A percentile compares a stretch with the other conserved stretches of the same genome.
Evolutionary conservation across 1,140 invertebrate genomes (phyloP).

Genomic region (Pseudachorutes palmiensis): DNA sequence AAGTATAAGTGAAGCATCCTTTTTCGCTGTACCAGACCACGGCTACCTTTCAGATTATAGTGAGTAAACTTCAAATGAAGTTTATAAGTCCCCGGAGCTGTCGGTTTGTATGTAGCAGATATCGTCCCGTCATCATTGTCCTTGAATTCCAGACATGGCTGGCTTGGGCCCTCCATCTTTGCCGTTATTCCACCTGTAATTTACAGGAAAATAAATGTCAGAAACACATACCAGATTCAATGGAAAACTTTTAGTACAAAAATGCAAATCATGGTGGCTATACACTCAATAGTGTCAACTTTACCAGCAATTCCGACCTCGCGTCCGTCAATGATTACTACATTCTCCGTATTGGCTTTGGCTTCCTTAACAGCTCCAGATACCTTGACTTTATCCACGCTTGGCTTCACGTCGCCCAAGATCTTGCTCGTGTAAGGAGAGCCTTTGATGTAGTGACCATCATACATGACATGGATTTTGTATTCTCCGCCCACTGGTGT

Average conservation of each 20-base stretch:
- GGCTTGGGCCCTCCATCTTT: constrained; percentile 14
- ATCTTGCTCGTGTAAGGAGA: constrained; percentile 21
- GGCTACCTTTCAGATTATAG: constrained; percentile 14
- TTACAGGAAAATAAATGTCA: neutral
- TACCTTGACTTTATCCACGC: constrained; percentile 19
- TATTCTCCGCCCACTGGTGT: constrained; percentile 14
- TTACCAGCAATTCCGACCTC: constrained; percentile 17
- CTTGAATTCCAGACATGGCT: constrained; percentile 19
- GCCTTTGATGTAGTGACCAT: constrained; percentile 2
- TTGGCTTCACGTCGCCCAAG: constrained; percentile 22
- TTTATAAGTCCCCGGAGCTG: constrained; percentile 17
- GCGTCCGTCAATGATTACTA: constrained; percentile 19
- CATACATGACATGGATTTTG: constrained; percentile 18
- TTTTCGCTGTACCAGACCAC: too few species aligned
- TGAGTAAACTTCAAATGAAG: constrained; percentile 12
- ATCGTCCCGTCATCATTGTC: constrained; percentile 22
- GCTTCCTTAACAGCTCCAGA: constrained; percentile 20
- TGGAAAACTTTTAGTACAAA: too few species aligned
- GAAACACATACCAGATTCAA: too few species aligned
- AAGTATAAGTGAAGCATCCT: too few species aligned
- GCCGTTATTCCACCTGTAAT: neutral
- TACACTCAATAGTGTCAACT: too few species aligned
- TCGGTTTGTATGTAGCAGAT: neutral
- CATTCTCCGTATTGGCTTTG: constrained; percentile 15
- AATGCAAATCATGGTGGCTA: too few species aligned